These are phyloP conservation scores for Pseudorhiza aurosa DNA, from an alignment of 30 jellyfish, hydroid and myxozoan species.

Conservation along the genomic window DNA sequence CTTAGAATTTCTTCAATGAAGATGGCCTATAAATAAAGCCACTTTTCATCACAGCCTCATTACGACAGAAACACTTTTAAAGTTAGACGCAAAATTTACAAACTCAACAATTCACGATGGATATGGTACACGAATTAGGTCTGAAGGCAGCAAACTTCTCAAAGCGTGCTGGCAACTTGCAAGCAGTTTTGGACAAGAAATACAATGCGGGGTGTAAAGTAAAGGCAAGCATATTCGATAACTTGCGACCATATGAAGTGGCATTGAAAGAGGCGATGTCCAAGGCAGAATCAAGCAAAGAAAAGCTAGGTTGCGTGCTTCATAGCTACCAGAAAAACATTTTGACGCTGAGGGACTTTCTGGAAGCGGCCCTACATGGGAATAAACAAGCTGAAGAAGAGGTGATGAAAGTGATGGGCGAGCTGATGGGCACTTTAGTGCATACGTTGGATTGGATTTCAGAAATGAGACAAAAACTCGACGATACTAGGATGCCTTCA, in stretches of 20 bases:
- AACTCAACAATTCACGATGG: not conserved
- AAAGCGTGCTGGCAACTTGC: not conserved
- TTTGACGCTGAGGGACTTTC: not conserved
- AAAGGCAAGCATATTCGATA: not conserved
- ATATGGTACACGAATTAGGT: not conserved
- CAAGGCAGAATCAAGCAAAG: not conserved
- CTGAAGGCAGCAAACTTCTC: not conserved
- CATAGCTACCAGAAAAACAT: not conserved
- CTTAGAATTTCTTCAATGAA: too few species aligned
- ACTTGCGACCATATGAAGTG: not conserved
- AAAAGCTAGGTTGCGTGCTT: not conserved
- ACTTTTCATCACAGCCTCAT: too few species aligned
- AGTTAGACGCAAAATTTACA: not conserved
- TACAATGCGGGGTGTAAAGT: not conserved
- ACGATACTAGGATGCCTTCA: not conserved
- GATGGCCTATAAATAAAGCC: too few species aligned
- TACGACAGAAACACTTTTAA: not conserved
- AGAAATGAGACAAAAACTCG: not conserved
- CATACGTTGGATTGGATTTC: not conserved
- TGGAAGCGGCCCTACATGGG: not conserved
- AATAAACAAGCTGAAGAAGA: not conserved
- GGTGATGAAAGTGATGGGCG: not conserved
- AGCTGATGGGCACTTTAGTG: not conserved
- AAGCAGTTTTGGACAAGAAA: not conserved
- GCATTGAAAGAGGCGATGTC: not conserved